phyloP scores from a whole-genome alignment of 2,888 invertebrate species.

The Cecidostiba fungosa region DNA sequence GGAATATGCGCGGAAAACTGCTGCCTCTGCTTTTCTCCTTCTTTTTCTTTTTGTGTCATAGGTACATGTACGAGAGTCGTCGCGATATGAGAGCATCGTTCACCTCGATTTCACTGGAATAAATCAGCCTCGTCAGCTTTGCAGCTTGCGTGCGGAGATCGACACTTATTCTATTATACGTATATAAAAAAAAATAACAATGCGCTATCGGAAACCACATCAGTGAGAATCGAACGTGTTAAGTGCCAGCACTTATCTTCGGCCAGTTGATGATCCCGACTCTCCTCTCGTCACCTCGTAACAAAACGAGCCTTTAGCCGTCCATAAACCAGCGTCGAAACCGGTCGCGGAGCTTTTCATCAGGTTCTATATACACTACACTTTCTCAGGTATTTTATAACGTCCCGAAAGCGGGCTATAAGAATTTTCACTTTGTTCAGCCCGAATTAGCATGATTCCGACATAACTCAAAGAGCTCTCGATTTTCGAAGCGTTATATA shows the following conservation, averaged over 20 bases:
- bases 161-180: neutral
- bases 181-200: neutral
- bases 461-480: neutral
- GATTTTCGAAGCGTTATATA: too few species aligned
- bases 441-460: neutral
- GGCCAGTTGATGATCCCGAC: too few species aligned
- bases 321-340: neutral
- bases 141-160: neutral
- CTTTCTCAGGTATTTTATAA: conserved; percentile 39
- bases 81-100: neutral
- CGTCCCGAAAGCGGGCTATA: too few species aligned
- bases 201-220: too few species aligned
- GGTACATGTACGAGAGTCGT: too few species aligned
- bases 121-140: neutral
- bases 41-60: neutral
- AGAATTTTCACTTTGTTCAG: too few species aligned
- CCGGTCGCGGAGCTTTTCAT: neutral
- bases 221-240: too few species aligned
- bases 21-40: conserved; percentile 6
- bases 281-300: too few species aligned
- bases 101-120: neutral
- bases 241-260: too few species aligned
- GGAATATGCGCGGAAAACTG: conserved; percentile 2
- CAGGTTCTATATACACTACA: neutral
- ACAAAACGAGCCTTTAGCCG: too few species aligned